Evolutionary conservation across 1,140 invertebrate genomes (phyloP).

Genomic region (Bombus sibiricus): DNA sequence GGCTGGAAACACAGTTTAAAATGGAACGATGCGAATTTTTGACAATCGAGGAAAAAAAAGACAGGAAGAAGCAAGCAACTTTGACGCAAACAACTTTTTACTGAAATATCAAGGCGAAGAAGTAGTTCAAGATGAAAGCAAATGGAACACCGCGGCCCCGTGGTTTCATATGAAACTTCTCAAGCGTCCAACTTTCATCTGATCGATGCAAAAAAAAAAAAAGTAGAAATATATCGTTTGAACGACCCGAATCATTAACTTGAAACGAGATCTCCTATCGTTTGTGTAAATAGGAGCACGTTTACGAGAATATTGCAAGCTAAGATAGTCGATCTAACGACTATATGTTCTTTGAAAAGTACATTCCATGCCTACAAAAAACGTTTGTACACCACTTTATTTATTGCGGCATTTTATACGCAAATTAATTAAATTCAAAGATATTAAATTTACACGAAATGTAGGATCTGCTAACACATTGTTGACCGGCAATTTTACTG

Average conservation of each 20-base stretch:
- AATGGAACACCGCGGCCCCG: slow-evolving; percentile 13
- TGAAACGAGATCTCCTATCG: not conserved
- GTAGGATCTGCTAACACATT: too few species aligned
- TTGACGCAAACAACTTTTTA: slow-evolving; percentile 41
- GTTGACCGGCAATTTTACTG: too few species aligned
- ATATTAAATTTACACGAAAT: too few species aligned
- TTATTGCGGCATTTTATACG: too few species aligned
- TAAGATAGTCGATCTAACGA: not conserved
- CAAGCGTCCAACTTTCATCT: not conserved
- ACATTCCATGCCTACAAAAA: not conserved
- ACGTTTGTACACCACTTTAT: not conserved
- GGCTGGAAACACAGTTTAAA: not conserved
- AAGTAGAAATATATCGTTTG: not conserved
- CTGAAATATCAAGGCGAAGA: slow-evolving; percentile 18
- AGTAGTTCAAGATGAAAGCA: slow-evolving; percentile 42
- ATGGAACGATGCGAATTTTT: slow-evolving; percentile 9
- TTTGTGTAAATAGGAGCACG: not conserved
- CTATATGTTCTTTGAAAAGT: not conserved
- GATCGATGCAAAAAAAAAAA: not conserved
- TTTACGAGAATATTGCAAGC: not conserved
- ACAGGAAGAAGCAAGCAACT: slow-evolving; percentile 12
- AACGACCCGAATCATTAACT: not conserved
- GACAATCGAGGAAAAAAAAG: not conserved
- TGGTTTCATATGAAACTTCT: slow-evolving; percentile 34
- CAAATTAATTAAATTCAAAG: too few species aligned